A percentile compares a stretch with the other conserved stretches of the same genome.
Evolutionary conservation across 30 jellyfish, hydroid and myxozoan genomes (phyloP).

Genomic region (Nemopilema nomurai): DNA sequence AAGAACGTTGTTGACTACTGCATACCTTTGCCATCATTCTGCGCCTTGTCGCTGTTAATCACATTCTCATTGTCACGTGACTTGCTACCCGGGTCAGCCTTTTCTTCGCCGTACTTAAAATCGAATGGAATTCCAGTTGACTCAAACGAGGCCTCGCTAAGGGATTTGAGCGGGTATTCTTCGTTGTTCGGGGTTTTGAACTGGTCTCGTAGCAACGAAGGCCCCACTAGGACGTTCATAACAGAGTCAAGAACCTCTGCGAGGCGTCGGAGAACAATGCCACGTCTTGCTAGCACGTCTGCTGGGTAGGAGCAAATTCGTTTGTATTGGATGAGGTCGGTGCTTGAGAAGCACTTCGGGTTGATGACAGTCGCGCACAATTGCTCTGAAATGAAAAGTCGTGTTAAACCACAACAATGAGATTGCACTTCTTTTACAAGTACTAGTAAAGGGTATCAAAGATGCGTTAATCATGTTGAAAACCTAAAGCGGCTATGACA

Average conservation of each 20-base stretch:
- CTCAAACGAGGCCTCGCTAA: conserved; percentile 68
- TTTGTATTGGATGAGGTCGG: conserved; percentile 55
- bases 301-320: conserved; percentile 70
- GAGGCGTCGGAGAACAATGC: conserved; percentile 68
- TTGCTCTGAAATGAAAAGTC: conserved; percentile 55
- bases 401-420: no score
- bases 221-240: conserved; percentile 82
- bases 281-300: conserved; percentile 64
- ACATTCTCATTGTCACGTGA: not conserved
- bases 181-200: conserved; percentile 46
- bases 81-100: not conserved
- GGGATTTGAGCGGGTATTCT: conserved; percentile 62
- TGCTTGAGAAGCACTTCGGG: conserved; percentile 68
- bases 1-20: not conserved
- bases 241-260: conserved; percentile 86
- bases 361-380: conserved; percentile 62
- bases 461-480: no score
- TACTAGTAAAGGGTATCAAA: no score
- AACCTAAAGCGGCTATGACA: no score
- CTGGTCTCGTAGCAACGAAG: conserved; percentile 75
- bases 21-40: not conserved
- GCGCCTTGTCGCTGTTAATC: not conserved
- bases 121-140: conserved; percentile 62
- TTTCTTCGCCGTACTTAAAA: not conserved
- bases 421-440: no score